These are phyloP conservation scores for Ceratothoa steindachneri DNA, from an alignment of 2,888 invertebrate species.

Conservation along the genomic window DNA sequence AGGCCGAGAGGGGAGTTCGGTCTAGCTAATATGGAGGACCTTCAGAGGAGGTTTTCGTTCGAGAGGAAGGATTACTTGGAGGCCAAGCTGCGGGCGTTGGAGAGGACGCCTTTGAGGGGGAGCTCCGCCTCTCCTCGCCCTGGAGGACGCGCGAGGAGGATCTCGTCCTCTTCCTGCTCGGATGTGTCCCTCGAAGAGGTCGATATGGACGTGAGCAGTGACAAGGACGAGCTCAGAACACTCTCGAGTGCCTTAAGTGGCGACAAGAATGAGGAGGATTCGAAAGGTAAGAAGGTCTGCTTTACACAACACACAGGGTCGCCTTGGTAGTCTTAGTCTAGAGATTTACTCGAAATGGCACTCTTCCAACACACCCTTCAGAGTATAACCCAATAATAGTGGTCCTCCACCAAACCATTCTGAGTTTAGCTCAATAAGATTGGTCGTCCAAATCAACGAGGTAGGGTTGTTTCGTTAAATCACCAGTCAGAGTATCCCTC, in stretches of 20 bases:
- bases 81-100: background rate
- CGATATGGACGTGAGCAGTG: constrained; percentile 32
- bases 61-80: background rate
- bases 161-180: constrained; percentile 37
- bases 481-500: too few relatives aligned
- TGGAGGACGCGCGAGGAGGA: constrained; percentile 17
- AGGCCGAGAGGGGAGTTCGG: background rate
- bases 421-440: too few relatives aligned
- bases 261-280: background rate
- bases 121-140: background rate
- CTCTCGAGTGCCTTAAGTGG: background rate
- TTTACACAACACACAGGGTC: too few relatives aligned
- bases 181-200: constrained; percentile 41
- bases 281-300: background rate
- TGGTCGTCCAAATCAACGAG: too few relatives aligned
- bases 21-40: background rate
- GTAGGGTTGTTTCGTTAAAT: too few relatives aligned
- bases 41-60: background rate
- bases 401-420: too few relatives aligned
- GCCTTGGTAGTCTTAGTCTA: too few relatives aligned
- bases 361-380: too few relatives aligned
- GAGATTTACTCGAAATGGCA: background rate
- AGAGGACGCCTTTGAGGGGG: background rate
- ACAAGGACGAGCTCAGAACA: constrained; percentile 11
- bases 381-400: too few relatives aligned